phyloP scores from a whole-genome alignment of 2,888 invertebrate genomes.

The Phengaris arion region DNA sequence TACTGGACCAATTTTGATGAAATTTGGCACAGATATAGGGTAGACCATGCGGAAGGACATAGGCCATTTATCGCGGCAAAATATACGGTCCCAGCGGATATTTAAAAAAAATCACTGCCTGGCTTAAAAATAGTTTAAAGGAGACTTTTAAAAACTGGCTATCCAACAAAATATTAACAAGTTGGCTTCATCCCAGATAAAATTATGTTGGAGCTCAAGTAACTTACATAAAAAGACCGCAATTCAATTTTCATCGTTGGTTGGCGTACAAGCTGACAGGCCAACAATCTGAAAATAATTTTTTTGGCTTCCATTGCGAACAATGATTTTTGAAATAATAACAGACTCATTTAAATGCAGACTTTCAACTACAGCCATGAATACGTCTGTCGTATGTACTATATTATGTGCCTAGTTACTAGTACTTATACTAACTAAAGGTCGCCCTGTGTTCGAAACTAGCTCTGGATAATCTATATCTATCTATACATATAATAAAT shows the following conservation, averaged over 20 bases:
- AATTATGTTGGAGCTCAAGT: not conserved
- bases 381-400: no score
- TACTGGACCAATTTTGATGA: no score
- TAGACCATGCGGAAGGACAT: no score
- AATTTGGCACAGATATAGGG: no score
- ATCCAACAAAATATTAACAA: constrained; percentile 19
- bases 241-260: constrained; percentile 12
- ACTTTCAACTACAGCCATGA: not conserved
- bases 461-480: no score
- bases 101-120: not conserved
- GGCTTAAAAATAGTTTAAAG: not conserved
- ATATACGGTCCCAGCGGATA: not conserved
- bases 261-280: not conserved
- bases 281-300: constrained; percentile 11
- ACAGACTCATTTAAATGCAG: not conserved
- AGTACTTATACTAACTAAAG: no score
- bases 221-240: constrained; percentile 7
- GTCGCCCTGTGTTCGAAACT: no score
- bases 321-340: constrained; percentile 8
- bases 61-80: no score
- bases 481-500: no score
- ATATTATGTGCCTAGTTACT: no score
- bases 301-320: constrained; percentile 7
- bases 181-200: constrained; percentile 17
- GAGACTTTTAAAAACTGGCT: not conserved